Percentiles rank a stretch among this genome's conserved stretches.
Conservation (phyloP, 2,113 vertebrate species). For the Opisthocomus hoazin region DNA sequence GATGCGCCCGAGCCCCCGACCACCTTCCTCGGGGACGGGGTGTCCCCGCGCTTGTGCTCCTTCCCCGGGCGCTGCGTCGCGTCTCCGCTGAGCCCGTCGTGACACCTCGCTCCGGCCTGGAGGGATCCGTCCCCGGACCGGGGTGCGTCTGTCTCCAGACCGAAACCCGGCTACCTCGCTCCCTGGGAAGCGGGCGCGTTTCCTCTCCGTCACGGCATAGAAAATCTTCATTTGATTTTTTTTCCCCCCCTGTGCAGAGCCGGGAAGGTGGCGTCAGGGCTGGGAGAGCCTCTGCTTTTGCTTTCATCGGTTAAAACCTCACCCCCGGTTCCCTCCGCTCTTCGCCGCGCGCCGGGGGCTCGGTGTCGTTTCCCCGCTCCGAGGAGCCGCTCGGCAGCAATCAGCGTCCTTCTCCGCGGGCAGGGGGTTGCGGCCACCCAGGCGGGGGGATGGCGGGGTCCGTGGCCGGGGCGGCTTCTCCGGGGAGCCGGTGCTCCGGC, state of each 20-base stretch:
- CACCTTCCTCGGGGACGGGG: rapidly evolving
- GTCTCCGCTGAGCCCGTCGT: rapidly evolving
- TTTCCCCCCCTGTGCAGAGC: background rate
- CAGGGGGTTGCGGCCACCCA: background rate
- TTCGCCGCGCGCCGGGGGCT: rapidly evolving
- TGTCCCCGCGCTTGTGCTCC: background rate
- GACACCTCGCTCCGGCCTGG: background rate
- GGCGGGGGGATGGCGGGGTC: background rate
- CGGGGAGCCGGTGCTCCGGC: background rate
- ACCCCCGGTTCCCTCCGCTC: background rate
- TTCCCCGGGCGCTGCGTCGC: background rate
- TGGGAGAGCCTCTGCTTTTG: background rate
- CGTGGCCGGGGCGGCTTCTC: background rate
- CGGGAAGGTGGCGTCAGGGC: background rate
- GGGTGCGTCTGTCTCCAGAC: background rate
- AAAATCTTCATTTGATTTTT: background rate
- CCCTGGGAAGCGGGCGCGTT: background rate
- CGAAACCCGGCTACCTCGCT: slow-evolving; percentile 54
- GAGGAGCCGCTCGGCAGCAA: background rate
- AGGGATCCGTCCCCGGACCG: background rate
- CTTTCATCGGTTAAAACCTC: background rate
- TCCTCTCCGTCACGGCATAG: background rate
- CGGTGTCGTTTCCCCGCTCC: rapidly evolving
- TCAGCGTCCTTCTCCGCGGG: background rate
- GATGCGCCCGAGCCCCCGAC: background rate